phyloP scores from a whole-genome alignment of 2,888 invertebrate genomes.

The Drosophila vallismaia region DNA sequence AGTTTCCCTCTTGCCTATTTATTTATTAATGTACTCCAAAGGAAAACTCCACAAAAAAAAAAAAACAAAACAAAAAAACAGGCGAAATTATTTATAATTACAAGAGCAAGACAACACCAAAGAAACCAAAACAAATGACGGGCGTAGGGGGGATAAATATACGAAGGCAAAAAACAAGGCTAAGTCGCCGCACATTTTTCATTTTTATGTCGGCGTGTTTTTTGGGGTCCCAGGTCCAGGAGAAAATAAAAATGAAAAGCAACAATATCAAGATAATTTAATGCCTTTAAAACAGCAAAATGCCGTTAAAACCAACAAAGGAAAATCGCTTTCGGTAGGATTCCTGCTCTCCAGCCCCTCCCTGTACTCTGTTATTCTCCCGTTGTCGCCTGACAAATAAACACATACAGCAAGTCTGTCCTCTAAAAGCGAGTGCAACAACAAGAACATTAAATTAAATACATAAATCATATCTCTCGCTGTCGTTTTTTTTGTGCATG shows the following conservation, averaged over 20 bases:
- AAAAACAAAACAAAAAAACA: slow-evolving; percentile 18
- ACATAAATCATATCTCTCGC: slow-evolving; percentile 70
- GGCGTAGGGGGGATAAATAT: slow-evolving; percentile 10
- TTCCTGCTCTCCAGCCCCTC: slow-evolving; percentile 1
- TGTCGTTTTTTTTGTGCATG: slow-evolving; percentile 46
- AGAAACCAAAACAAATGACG: not conserved
- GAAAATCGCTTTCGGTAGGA: slow-evolving; percentile 56
- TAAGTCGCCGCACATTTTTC: slow-evolving; percentile 68
- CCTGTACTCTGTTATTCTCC: slow-evolving; percentile 65
- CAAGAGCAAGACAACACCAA: slow-evolving; percentile 26
- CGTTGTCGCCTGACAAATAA: slow-evolving; percentile 78
- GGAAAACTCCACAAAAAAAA: slow-evolving; percentile 32
- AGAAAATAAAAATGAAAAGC: slow-evolving; percentile 16
- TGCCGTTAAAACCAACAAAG: slow-evolving; percentile 70
- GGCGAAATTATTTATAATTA: slow-evolving; percentile 74
- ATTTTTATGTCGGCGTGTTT: slow-evolving; percentile 57
- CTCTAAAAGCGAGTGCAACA: slow-evolving; percentile 51
- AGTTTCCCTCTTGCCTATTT: slow-evolving; percentile 62
- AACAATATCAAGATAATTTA: slow-evolving; percentile 62
- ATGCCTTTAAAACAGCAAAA: slow-evolving; percentile 77
- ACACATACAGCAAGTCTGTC: slow-evolving; percentile 57
- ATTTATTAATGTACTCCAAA: slow-evolving; percentile 64
- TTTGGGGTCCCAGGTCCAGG: slow-evolving; percentile 18
- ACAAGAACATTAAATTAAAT: slow-evolving; percentile 74
- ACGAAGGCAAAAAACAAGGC: slow-evolving; percentile 11